phyloP scores from a whole-genome alignment of 2,797 vertebrate genomes.

The Syngnathus acus region DNA sequence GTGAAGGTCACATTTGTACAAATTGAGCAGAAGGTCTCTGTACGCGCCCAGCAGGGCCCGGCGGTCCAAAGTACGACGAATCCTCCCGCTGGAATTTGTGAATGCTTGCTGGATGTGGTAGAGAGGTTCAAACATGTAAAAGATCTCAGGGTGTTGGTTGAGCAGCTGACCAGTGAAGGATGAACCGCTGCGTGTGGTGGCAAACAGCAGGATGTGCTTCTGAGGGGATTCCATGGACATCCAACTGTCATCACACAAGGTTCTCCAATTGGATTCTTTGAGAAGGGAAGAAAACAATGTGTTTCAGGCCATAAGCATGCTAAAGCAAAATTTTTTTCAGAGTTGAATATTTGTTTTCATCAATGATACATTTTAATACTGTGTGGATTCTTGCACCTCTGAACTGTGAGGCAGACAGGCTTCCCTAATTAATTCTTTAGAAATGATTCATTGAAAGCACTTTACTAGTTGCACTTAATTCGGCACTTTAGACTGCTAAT shows the following conservation, averaged over 20 bases:
- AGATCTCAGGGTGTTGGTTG: conserved; percentile 75
- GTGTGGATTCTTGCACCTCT: too few relatives aligned
- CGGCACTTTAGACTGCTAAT: too few relatives aligned
- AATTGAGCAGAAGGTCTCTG: conserved; percentile 73
- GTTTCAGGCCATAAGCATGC: not conserved
- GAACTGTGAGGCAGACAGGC: too few relatives aligned
- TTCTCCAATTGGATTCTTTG: conserved; percentile 65
- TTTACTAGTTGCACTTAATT: too few relatives aligned
- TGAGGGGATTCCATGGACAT: conserved; percentile 37
- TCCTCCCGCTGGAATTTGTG: conserved; percentile 62
- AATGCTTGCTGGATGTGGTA: conserved; percentile 76
- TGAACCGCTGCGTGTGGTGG: conserved; percentile 76
- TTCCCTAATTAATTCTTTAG: too few relatives aligned
- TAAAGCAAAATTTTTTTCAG: too few relatives aligned
- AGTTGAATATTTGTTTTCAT: too few relatives aligned
- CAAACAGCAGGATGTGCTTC: conserved; percentile 75
- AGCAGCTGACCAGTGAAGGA: conserved; percentile 79
- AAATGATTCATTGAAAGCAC: too few relatives aligned
- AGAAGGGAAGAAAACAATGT: not conserved
- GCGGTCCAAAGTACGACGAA: conserved; percentile 59
- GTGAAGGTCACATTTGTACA: conserved; percentile 73
- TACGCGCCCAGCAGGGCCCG: conserved; percentile 69
- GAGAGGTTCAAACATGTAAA: conserved; percentile 78
- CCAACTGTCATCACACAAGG: conserved; percentile 57
- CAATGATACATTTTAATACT: too few relatives aligned